Base-by-base conservation (phyloP, 1,140 invertebrate genomes). In the Phymastichus coffea region DNA sequence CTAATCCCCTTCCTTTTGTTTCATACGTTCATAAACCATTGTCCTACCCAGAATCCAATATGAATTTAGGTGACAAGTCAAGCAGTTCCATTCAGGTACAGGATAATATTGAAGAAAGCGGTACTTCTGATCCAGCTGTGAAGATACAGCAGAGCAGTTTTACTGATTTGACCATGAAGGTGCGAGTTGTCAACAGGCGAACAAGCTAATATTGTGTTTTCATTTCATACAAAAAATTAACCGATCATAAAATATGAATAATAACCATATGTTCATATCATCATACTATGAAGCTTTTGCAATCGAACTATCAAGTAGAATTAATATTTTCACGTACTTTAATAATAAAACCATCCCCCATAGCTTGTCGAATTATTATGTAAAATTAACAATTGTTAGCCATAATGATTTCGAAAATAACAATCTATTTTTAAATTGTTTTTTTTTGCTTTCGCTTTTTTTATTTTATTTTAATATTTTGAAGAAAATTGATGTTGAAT, bases 11-110 rank as follows among this genome's bases (percentile, higher is more conserved):
- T 58, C 58, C 63, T 66, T 46, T 67, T 62, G 55, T 53, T 25
- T 46, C 59, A 57, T 55, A 2, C 14, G 17, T 23, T 17, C 15
- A 26, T 35, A 28, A 63, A 17, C 63, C 43, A 37, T 33, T 48
- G 54, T 51, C 72, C 57, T 30, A 54, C 69, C 68, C 70, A 52
- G 20, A 61, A 63, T 67, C 67, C 62, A 46, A 63, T 57, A 33
- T 12, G 12, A 48, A 77, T 78, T 68, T 80, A 80, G 78, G 78
- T 78, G 68, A 64, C 67, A 65, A 71, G 57, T 69, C 59, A 56
- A 61, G 63, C 64, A 65, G 52, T 66, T 68, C 65, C 53, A 59
- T 56, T 58, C 67, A 73, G 64, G 65, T 58, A 57, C 65, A 53
- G 66, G 69, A 57, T 66, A 68, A 43, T 49, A 48, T 62, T 54